Evolutionary conservation across 2,113 vertebrate species (phyloP), one percentile per base, ranked within the genome.

Genomic region (Catharus bicknelli): DNA sequence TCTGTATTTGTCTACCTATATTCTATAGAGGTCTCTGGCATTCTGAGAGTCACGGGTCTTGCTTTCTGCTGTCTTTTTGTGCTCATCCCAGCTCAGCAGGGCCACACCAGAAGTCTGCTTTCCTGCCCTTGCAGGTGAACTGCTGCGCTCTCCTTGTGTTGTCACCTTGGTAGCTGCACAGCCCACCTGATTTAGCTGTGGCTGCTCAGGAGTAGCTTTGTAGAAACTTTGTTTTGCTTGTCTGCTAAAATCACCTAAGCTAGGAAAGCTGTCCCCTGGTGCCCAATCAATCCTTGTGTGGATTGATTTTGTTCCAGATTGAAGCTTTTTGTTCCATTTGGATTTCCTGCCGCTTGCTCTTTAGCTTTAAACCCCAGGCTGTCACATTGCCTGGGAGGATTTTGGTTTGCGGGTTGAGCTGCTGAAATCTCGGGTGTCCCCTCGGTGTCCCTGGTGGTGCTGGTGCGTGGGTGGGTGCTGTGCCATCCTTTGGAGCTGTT

Each of bases 71-170:
- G 85, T 22, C 25, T 83, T 40, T 63, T 11, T 40, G 36, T 51
- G 64, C 57, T 59, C 43, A 4, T 68, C 57, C 34, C 21, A 11
- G 69, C 73, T 36, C 11, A 18, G 53, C 29, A 58, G 59, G 23
- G 16, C 14, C 21, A 2, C 10, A 9, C n/a, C 51, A 45, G 50
- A 6, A 9, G 27, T 77, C 32, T 80, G 40, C 58, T 62, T 27
- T 62, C 22, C 36, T 53, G 62, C 26, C 45, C 68, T 83, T 67
- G 55, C 11, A 17, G 70, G 36, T 40, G 25, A 50, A 12, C 17
- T 34, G 11, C 54, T 66, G 42, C 0, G 0, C 7, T 70, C 45
- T 55, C 29, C n/a, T 55, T 2, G 3, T 30, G 42, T 57, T 53
- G 45, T 26, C 0, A 7, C 67, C 72, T 88, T 22, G 25, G 50